phyloP scores from a whole-genome alignment of 2,888 invertebrate genomes.

The Tetrapedia diversipes region DNA sequence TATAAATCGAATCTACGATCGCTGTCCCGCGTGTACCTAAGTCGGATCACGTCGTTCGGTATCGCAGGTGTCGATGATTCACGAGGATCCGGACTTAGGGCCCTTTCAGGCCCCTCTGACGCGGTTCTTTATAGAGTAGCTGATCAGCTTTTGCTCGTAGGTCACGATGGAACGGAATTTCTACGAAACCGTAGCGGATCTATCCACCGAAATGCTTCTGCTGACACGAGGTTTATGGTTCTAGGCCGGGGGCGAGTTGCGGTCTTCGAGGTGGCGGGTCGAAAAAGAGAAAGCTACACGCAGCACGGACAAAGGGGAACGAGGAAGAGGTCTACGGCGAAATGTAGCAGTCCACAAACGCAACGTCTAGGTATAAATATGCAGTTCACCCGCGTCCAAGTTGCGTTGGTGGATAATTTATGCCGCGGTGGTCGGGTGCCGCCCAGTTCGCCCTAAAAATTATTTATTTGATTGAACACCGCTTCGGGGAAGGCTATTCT shows the following conservation, averaged over 20 bases:
- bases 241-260: constrained; percentile 14
- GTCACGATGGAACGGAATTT: constrained; percentile 27
- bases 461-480: constrained; percentile 78
- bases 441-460: constrained; percentile 76
- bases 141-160: constrained; percentile 28
- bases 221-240: constrained; percentile 58
- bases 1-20: constrained; percentile 25
- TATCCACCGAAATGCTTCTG: constrained; percentile 45
- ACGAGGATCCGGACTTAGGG: constrained; percentile 48
- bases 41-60: constrained; percentile 1
- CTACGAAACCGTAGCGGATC: constrained; percentile 47
- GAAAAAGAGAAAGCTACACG: constrained; percentile 23
- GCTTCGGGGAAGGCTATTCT: constrained; percentile 74
- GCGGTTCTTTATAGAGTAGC: constrained; percentile 45
- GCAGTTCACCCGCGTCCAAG: constrained; percentile 58
- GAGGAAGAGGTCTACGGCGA: constrained; percentile 37
- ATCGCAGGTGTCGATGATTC: constrained; percentile 70
- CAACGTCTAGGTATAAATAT: constrained; percentile 60
- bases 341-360: constrained; percentile 53
- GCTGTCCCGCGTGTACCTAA: constrained; percentile 26
- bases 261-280: constrained; percentile 33
- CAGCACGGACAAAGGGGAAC: background rate
- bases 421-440: constrained; percentile 75
- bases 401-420: constrained; percentile 78
- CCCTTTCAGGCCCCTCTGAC: constrained; percentile 28